A percentile compares a stretch with the other conserved stretches of the same genome.
Evolutionary conservation across 2,797 vertebrate genomes (phyloP).

Genomic region (Gymnoscopelus microlampas): DNA sequence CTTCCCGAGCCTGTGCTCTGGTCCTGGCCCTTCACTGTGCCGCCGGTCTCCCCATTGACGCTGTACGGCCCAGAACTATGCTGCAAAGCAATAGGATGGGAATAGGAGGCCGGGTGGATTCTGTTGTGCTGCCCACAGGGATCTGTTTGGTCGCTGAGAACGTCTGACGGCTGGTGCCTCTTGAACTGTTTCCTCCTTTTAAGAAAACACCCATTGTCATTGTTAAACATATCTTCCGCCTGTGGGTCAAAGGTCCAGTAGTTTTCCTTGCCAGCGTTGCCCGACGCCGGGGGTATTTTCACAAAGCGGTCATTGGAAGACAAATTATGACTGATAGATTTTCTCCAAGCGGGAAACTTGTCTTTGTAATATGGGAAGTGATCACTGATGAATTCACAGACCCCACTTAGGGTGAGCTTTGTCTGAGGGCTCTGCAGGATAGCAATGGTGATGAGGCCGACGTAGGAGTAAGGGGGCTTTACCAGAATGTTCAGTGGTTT

Average conservation of each 20-base stretch:
- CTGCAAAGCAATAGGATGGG: too few species aligned
- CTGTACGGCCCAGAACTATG: too few species aligned
- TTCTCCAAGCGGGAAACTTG: constrained; percentile 96
- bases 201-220: constrained; percentile 92
- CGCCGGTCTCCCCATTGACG: constrained; percentile 70
- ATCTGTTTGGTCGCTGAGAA: constrained; percentile 95
- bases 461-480: constrained; percentile 97
- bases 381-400: constrained; percentile 98
- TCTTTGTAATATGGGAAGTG: constrained; percentile 95
- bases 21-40: constrained; percentile 71
- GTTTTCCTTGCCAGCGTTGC: constrained; percentile 98
- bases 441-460: constrained; percentile 98
- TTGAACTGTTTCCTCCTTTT: constrained; percentile 92
- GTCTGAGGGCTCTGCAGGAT: constrained; percentile 98
- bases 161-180: constrained; percentile 90
- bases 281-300: constrained; percentile 95
- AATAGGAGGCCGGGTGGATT: too few species aligned
- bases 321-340: constrained; percentile 94
- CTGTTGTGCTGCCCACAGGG: constrained; percentile 57
- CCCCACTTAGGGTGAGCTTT: constrained; percentile 94
- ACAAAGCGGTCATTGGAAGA: constrained; percentile 96
- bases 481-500: constrained; percentile 94
- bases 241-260: constrained; percentile 99
- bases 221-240: constrained; percentile 92
- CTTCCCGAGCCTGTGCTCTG: constrained; percentile 72